Conservation (phyloP, 2,113 vertebrate species). For the Bos javanicus region DNA sequence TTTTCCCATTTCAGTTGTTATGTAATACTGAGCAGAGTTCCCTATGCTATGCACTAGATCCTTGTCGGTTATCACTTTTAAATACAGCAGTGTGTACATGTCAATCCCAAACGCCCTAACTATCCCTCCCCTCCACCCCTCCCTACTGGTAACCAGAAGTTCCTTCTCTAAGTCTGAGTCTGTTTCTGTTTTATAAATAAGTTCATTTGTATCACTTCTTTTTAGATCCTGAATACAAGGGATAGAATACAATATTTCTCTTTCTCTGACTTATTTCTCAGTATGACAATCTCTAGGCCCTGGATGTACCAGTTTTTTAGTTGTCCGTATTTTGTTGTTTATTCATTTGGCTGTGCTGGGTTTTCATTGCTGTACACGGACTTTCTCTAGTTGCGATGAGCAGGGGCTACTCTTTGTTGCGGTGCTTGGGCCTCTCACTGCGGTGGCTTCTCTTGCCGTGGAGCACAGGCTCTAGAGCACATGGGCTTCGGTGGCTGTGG, state of each 20-base stretch:
- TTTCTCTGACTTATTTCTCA: background rate
- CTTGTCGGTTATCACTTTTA: background rate
- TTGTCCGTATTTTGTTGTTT: background rate
- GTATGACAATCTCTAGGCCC: background rate
- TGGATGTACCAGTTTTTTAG: background rate
- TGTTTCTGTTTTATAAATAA: background rate
- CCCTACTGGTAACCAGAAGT: background rate
- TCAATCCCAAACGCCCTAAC: background rate
- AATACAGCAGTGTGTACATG: background rate
- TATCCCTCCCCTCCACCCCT: background rate
- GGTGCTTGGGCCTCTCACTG: background rate
- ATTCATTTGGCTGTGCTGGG: background rate
- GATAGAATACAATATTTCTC: background rate
- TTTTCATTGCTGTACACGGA: background rate
- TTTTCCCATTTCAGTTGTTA: background rate
- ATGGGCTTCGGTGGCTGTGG: rapidly evolving
- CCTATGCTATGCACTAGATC: background rate
- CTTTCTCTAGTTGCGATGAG: background rate
- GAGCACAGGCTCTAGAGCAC: background rate
- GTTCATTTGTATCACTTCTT: background rate
- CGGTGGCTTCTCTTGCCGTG: background rate
- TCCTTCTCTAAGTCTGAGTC: background rate
- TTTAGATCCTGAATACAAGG: background rate
- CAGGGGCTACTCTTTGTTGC: background rate
- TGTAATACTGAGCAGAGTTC: background rate